Conservation (phyloP, 2,888 invertebrate species). For the Thysanoteuthis rhombus region DNA sequence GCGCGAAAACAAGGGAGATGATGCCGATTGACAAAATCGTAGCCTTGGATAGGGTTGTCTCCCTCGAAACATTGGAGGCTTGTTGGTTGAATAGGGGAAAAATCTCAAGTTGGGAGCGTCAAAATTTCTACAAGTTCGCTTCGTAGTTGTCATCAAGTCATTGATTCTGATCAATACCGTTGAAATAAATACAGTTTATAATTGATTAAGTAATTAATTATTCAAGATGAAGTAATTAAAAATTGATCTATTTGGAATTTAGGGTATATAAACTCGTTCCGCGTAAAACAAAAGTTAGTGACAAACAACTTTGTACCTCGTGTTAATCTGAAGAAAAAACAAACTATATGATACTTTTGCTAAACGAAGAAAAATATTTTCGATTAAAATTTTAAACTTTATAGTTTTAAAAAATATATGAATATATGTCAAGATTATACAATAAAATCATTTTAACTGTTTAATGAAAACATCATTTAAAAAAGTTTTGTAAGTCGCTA, state of each 20-base stretch:
- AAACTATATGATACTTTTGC: too few species aligned
- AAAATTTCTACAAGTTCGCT: neutral
- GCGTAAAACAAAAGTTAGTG: neutral
- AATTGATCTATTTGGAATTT: neutral
- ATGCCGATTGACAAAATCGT: neutral
- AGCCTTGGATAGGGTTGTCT: neutral
- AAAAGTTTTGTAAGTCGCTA: accelerated
- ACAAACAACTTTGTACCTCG: too few species aligned
- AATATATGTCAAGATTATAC: neutral
- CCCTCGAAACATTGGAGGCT: neutral
- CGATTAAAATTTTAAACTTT: neutral
- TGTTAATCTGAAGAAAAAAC: too few species aligned
- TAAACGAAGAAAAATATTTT: neutral
- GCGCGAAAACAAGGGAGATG: conserved; percentile 20
- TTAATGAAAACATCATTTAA: neutral
- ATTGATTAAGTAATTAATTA: too few species aligned
- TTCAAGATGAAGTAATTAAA: neutral
- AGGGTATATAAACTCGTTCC: neutral
- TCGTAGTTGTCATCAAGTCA: neutral
- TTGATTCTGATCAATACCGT: neutral
- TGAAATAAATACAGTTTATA: neutral
- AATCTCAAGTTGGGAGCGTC: neutral
- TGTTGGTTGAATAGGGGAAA: neutral
- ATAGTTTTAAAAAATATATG: neutral
- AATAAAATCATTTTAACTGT: neutral